phyloP scores from a whole-genome alignment of 2,888 invertebrate genomes.

The Elgonia sp. region DNA sequence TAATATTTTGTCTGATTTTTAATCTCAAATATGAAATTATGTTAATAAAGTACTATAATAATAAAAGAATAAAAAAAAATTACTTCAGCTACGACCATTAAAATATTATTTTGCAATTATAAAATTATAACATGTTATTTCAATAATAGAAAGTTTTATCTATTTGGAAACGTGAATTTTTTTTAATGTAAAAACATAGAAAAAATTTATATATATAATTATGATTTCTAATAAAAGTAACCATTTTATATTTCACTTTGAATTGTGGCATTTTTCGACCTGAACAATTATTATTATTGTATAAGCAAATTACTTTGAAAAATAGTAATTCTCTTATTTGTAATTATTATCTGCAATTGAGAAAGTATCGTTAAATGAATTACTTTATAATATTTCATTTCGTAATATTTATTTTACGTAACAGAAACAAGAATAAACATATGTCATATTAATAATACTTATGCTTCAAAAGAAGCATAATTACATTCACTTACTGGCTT shows the following conservation, averaged over 20 bases:
- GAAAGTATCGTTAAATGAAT: neutral
- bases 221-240: neutral
- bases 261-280: no score
- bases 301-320: no score
- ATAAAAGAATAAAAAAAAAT: neutral
- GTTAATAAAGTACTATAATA: neutral
- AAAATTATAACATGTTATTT: neutral
- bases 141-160: neutral
- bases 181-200: no score
- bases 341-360: no score
- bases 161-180: no score
- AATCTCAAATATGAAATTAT: neutral
- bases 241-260: no score
- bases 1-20: slow-evolving; percentile 4
- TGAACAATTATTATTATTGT: no score
- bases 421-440: neutral
- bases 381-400: neutral
- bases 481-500: slow-evolving; percentile 14
- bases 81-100: neutral
- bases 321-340: no score
- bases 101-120: neutral
- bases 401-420: neutral
- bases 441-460: slow-evolving; percentile 7
- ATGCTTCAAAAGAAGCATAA: neutral
- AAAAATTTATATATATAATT: neutral